These are phyloP conservation scores for Ctena decussata DNA, from an alignment of 2,888 invertebrate species.

Conservation along the genomic window DNA sequence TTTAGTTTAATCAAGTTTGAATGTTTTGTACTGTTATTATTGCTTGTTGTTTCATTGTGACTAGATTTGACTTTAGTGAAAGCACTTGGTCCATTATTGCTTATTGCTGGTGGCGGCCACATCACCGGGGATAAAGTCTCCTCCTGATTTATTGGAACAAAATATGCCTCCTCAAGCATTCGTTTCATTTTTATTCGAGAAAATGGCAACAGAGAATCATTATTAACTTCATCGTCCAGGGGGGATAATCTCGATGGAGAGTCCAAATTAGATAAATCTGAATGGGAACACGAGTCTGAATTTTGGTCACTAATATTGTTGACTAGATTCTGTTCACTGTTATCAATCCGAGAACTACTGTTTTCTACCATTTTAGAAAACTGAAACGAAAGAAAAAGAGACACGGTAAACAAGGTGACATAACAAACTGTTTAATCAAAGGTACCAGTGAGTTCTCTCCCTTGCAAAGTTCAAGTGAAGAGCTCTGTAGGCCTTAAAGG, in stretches of 20 bases:
- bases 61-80: constrained; percentile 51
- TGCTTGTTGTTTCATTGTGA: constrained; percentile 31
- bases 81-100: constrained; percentile 47
- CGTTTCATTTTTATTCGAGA: constrained; percentile 50
- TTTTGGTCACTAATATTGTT: constrained; percentile 23
- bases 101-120: constrained; percentile 10
- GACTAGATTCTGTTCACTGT: background rate
- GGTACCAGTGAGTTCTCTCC: no score
- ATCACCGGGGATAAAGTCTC: constrained; percentile 6
- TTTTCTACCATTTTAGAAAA: background rate
- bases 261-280: constrained; percentile 31
- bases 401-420: no score
- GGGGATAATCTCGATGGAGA: constrained; percentile 39
- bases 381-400: background rate
- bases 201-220: constrained; percentile 38
- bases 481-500: no score
- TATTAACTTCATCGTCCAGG: constrained; percentile 26
- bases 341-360: background rate
- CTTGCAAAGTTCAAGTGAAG: no score
- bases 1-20: constrained; percentile 74
- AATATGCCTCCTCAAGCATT: constrained; percentile 39
- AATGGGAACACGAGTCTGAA: constrained; percentile 24
- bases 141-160: constrained; percentile 41
- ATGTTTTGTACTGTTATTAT: constrained; percentile 33
- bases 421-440: no score